These are phyloP conservation scores for Malurus splendens DNA, from an alignment of 2,797 vertebrate species.

Conservation along the genomic window DNA sequence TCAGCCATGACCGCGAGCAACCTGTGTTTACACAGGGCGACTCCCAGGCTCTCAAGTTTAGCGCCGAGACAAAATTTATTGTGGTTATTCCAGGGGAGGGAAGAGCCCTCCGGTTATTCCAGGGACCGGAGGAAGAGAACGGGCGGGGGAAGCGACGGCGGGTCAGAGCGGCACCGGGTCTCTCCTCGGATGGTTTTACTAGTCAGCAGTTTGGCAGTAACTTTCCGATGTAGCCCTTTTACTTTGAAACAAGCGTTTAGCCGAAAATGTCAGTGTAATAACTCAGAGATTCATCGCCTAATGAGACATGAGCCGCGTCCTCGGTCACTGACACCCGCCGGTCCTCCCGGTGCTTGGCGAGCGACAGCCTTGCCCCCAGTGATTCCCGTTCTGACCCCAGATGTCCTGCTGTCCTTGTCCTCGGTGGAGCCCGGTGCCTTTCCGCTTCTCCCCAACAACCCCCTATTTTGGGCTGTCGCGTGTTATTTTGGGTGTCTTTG, in stretches of 20 bases:
- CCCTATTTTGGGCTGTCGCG: neutral
- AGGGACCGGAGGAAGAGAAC: neutral
- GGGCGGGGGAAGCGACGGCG: neutral
- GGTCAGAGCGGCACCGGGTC: neutral
- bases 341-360: neutral
- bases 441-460: rapidly evolving
- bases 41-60: neutral
- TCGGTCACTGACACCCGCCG: neutral
- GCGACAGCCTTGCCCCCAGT: rapidly evolving
- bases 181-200: neutral
- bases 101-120: neutral
- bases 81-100: neutral
- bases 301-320: neutral
- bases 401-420: neutral
- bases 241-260: neutral
- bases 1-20: neutral
- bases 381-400: neutral
- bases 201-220: neutral
- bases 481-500: neutral
- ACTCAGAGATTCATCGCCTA: neutral
- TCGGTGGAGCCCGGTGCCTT: rapidly evolving
- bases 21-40: neutral
- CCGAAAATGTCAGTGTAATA: neutral
- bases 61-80: neutral
- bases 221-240: neutral